phyloP scores from a whole-genome alignment of 2,888 invertebrate species.

The Heliconius hortense region DNA sequence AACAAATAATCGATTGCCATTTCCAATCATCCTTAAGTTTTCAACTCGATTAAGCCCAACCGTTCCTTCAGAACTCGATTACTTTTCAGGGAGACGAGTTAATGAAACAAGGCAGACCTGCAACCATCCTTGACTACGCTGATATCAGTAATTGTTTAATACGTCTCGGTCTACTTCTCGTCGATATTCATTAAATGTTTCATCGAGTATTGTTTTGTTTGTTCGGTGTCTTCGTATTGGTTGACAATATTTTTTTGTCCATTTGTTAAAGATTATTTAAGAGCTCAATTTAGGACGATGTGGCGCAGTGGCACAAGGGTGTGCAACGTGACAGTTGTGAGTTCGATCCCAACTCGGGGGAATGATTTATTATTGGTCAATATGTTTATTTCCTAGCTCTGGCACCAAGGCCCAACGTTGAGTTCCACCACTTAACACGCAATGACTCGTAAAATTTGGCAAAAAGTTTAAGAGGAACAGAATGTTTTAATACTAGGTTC shows the following conservation, averaged over 20 bases:
- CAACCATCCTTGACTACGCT: conserved; percentile 42
- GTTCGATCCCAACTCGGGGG: too few species aligned
- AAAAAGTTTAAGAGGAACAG: too few species aligned
- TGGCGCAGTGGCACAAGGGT: too few species aligned
- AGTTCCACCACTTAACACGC: too few species aligned
- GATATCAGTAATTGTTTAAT: conserved; percentile 21
- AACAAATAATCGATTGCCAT: conserved; percentile 27
- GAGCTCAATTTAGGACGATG: neutral
- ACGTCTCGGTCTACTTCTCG: conserved; percentile 13
- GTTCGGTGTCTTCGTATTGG: too few species aligned
- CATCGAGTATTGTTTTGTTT: neutral
- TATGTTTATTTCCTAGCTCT: too few species aligned
- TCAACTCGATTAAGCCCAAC: conserved; percentile 63
- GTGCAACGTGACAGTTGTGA: too few species aligned
- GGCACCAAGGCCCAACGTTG: too few species aligned
- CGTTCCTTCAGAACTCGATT: conserved; percentile 62
- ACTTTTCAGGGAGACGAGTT: conserved; percentile 62
- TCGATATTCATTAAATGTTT: conserved; percentile 10
- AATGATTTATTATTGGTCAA: too few species aligned
- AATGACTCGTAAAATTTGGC: too few species aligned
- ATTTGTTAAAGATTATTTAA: neutral
- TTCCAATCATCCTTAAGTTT: conserved; percentile 52
- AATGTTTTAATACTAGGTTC: too few species aligned
- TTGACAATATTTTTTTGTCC: too few species aligned
- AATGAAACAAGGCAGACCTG: conserved; percentile 63